Base-by-base conservation (phyloP, 2,797 vertebrate species). In the Anolis apletophallus region DNA sequence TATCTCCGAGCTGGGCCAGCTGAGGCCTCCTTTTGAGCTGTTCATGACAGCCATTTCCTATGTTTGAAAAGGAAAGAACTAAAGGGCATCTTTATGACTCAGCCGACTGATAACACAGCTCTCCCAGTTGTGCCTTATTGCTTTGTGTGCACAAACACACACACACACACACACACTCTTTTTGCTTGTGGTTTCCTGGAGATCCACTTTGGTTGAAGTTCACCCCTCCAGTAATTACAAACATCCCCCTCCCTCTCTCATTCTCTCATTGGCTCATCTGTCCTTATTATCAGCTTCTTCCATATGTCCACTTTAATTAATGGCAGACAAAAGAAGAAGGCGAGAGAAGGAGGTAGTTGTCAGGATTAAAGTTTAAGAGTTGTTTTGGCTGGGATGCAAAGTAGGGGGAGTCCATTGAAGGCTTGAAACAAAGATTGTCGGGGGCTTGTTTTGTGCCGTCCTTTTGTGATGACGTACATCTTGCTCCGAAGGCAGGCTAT, bases 241-340 rank as follows among this genome's bases (percentile, higher is more conserved):
- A 54, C 74, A 64, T 89, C 88, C 84, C 76, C 5, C 40, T 61
- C 21, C 21, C 59, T 64, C 59, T 26, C 5, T 59, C 19, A 19
- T 16, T 59, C 61, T 90, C 88, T 85, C 77, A 34, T 91, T 90
- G 92, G 88, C 84, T 95, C 92, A 92, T 94, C 94, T 95, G 92
- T 92, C 95, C 88, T 94, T 93, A 93, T 95, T 96, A 93, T 95
- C 95, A 94, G 94, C 94, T 94, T 90, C 93, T 95, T 96, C 96
- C 95, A 95, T 97, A 97, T 96, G 97, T 96, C 93, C 92, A 94
- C 88, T 96, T 95, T 97, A 97, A 97, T 97, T 98, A 96, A 94
- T 93, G 94, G 93, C 93, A 96, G 96, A 97, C 96, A 97, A 97
- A 97, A 96, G 96, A 64, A 82, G 50, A 26, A 79, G 81, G 1